phyloP scores from a whole-genome alignment of 2,888 invertebrate genomes.

The Drosophila hamatofila region DNA sequence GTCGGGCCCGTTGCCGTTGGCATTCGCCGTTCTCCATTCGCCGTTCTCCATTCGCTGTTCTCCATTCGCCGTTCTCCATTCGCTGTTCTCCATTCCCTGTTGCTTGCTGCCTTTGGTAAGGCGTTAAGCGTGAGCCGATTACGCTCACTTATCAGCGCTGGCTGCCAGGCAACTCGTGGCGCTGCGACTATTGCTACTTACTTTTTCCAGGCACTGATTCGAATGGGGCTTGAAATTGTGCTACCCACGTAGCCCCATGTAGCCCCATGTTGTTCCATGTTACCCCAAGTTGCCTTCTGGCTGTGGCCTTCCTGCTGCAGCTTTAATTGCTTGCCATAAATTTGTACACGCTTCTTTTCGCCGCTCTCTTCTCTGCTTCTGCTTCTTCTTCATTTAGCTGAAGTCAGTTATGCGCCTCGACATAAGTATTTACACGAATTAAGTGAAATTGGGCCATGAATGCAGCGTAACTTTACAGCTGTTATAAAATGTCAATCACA shows the following conservation, averaged over 20 bases:
- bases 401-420: slow-evolving; percentile 29
- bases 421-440: slow-evolving; percentile 26
- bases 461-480: slow-evolving; percentile 16
- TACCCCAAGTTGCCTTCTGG: not conserved
- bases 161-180: slow-evolving; percentile 34
- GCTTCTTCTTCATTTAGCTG: slow-evolving; percentile 6
- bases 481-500: slow-evolving; percentile 24
- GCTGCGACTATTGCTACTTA: slow-evolving; percentile 44
- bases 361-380: not conserved
- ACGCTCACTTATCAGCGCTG: slow-evolving; percentile 70
- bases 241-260: not conserved
- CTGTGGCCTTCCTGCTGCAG: slow-evolving; percentile 36
- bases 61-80: not conserved
- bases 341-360: slow-evolving; percentile 35
- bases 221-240: not conserved
- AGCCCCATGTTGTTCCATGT: not conserved
- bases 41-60: slow-evolving; percentile 4
- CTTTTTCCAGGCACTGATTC: slow-evolving; percentile 33
- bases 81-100: not conserved
- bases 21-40: slow-evolving; percentile 5
- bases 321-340: slow-evolving; percentile 74
- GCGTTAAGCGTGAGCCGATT: slow-evolving; percentile 78
- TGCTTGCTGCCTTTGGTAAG: slow-evolving; percentile 33
- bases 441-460: slow-evolving; percentile 40
- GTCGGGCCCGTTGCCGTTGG: slow-evolving; percentile 17